phyloP scores from a whole-genome alignment of 2,113 vertebrate species.

The Sinocyclocheilus maitianheensis region DNA sequence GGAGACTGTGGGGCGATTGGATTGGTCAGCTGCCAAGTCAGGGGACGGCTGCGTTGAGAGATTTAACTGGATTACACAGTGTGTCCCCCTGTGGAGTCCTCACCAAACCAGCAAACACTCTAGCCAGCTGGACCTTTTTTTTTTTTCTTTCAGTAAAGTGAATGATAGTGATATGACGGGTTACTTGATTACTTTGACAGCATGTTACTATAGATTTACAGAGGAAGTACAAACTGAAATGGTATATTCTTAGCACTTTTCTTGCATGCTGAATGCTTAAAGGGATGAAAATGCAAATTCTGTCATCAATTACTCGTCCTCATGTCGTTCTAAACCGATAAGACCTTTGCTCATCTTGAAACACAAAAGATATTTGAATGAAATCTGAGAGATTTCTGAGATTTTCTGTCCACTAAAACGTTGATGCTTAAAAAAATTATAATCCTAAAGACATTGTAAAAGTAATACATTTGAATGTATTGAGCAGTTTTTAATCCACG shows the following conservation, averaged over 20 bases:
- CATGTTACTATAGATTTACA: neutral
- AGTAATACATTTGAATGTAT: neutral
- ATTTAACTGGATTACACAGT: constrained; percentile 45
- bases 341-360: neutral
- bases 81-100: constrained; percentile 16
- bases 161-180: neutral
- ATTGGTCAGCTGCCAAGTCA: constrained; percentile 15
- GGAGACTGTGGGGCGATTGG: neutral
- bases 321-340: neutral
- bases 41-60: constrained; percentile 20
- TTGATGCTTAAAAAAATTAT: neutral
- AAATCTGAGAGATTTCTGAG: neutral
- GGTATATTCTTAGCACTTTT: neutral
- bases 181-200: neutral
- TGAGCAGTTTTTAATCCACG: too few species aligned
- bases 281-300: neutral
- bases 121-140: neutral
- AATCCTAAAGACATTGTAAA: neutral
- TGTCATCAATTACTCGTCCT: neutral
- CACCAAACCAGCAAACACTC: constrained; percentile 13
- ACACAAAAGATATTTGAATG: neutral
- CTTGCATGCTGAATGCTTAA: neutral
- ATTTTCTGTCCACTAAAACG: neutral
- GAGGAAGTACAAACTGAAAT: neutral
- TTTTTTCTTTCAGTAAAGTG: neutral